Evolutionary conservation across 1,140 invertebrate genomes (phyloP).

Genomic region (Archivesica marissinica): DNA sequence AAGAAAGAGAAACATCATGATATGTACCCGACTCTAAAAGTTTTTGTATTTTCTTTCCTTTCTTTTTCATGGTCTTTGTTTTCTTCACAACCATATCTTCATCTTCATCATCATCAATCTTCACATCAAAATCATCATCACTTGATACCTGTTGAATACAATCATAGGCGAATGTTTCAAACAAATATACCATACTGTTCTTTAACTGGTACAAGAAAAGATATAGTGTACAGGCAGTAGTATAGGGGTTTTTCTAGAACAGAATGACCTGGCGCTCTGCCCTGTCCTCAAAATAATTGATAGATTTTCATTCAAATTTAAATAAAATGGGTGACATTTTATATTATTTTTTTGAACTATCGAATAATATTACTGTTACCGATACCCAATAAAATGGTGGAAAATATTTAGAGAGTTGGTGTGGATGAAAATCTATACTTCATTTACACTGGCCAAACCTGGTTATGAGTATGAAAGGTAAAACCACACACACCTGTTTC

Average conservation of each 20-base stretch:
- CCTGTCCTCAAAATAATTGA: neutral
- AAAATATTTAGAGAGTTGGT: neutral
- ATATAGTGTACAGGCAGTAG: no score
- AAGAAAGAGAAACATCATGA: neutral
- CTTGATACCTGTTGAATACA: neutral
- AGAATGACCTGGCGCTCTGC: neutral
- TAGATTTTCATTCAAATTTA: neutral
- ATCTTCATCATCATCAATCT: slow-evolving; percentile 57
- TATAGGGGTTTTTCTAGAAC: no score
- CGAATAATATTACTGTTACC: neutral
- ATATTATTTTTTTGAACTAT: neutral
- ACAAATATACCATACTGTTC: neutral
- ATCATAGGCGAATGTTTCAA: neutral
- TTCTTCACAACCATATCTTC: slow-evolving; percentile 50
- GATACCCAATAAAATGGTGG: neutral
- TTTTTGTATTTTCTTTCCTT: slow-evolving; percentile 59
- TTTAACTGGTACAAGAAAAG: neutral
- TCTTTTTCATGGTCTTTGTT: slow-evolving; percentile 38
- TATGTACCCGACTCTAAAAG: slow-evolving; percentile 65
- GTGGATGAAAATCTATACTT: neutral
- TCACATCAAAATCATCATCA: slow-evolving; percentile 40
- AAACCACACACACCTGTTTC: neutral
- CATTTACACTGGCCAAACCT: neutral
- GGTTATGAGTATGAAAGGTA: neutral
- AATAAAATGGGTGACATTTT: neutral